phyloP scores from a whole-genome alignment of 2,888 invertebrate species.

The Temnothorax unifasciatus region DNA sequence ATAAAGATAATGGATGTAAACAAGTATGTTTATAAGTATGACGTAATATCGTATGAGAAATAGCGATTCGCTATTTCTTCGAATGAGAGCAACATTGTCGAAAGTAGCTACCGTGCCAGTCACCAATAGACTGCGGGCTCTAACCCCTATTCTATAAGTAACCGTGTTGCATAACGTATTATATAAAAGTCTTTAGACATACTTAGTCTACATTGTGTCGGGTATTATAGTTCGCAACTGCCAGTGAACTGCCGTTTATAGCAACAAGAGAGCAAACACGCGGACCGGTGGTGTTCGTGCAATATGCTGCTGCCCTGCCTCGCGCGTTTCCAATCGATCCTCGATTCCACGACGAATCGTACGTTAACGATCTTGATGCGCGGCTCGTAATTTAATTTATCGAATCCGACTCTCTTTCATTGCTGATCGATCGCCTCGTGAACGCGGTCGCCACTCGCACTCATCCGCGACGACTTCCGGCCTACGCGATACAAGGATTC shows the following conservation, averaged over 20 bases:
- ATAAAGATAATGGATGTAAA: neutral
- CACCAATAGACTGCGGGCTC: neutral
- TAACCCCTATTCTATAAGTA: slow-evolving; percentile 36
- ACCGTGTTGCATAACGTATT: slow-evolving; percentile 28
- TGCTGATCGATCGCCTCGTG: slow-evolving; percentile 16
- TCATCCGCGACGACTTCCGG: slow-evolving; percentile 48
- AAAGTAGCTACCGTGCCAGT: slow-evolving; percentile 31
- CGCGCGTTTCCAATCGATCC: slow-evolving; percentile 40
- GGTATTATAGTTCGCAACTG: neutral
- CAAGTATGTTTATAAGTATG: neutral
- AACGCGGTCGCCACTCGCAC: slow-evolving; percentile 15
- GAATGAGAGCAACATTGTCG: slow-evolving; percentile 28
- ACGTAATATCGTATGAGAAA: neutral
- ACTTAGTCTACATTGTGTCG: slow-evolving; percentile 39
- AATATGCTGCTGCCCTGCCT: neutral
- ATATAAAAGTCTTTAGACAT: slow-evolving; percentile 33
- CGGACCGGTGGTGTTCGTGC: neutral
- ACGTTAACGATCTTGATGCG: slow-evolving; percentile 24
- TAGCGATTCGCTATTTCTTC: slow-evolving; percentile 1
- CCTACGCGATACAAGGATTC: slow-evolving; percentile 41
- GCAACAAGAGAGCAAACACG: slow-evolving; percentile 3
- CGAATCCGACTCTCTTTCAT: neutral
- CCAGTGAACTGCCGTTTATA: slow-evolving; percentile 18
- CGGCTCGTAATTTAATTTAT: slow-evolving; percentile 32
- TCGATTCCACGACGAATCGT: neutral